Evolutionary conservation across 92 coral and sea anemone genomes (phyloP).

Genomic region (Epizoanthus rinbou): DNA sequence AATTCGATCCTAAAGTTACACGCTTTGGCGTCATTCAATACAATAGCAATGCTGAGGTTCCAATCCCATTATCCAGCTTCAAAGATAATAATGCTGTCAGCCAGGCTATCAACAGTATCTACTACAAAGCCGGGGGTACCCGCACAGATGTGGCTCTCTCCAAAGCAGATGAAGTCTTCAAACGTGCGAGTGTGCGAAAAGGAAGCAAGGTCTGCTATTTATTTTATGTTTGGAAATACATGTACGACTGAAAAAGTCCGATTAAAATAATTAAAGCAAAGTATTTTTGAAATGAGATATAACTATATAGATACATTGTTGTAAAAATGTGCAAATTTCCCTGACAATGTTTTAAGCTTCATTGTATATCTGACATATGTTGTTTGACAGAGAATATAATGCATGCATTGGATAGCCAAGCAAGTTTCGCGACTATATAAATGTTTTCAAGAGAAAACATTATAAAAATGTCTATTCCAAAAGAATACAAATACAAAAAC

Average conservation of each 20-base stretch:
- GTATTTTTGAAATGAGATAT: too few species aligned
- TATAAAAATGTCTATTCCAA: too few species aligned
- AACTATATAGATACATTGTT: too few species aligned
- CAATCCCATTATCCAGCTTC: conserved; percentile 66
- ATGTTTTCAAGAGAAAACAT: too few species aligned
- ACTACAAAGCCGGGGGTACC: conserved; percentile 84
- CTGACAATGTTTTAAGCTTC: too few species aligned
- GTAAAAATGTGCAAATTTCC: too few species aligned
- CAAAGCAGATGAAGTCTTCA: conserved; percentile 78
- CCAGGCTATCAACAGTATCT: conserved; percentile 72
- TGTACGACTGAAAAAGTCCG: background rate
- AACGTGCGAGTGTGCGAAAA: conserved; percentile 59
- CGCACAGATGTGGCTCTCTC: conserved; percentile 87
- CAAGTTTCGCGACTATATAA: too few species aligned
- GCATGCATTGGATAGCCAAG: too few species aligned
- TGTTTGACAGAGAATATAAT: too few species aligned
- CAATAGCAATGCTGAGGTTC: conserved; percentile 76
- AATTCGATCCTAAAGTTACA: conserved; percentile 66
- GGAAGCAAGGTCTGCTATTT: conserved; percentile 62
- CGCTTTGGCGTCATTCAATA: conserved; percentile 85
- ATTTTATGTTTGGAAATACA: background rate
- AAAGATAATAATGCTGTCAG: conserved; percentile 58
- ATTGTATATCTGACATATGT: too few species aligned
- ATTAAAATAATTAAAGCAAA: background rate
- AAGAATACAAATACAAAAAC: too few species aligned